Conservation (phyloP, 2,888 invertebrate genomes). For the Phengaris alcon region DNA sequence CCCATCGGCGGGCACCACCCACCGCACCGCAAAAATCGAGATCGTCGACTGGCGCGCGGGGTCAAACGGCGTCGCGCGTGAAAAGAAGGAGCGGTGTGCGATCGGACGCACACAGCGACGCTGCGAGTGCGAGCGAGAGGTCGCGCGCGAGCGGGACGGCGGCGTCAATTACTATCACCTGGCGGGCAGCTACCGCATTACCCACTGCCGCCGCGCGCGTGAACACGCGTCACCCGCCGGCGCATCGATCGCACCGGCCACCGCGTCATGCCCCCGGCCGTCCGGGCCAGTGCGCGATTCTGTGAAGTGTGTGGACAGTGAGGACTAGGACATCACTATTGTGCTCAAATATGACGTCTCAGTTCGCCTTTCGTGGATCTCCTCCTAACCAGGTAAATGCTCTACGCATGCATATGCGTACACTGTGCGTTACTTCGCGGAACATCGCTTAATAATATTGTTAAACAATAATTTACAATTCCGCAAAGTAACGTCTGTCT, state of each 20-base stretch:
- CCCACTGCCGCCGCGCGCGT: slow-evolving; percentile 80
- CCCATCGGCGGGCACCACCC: slow-evolving; percentile 81
- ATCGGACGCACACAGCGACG: slow-evolving; percentile 57
- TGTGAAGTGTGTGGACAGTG: slow-evolving; percentile 76
- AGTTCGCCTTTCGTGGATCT: slow-evolving; percentile 77
- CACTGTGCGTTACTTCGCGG: slow-evolving; percentile 31
- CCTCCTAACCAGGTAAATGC: slow-evolving; percentile 73
- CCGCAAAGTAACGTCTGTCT: not conserved
- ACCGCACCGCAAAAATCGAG: slow-evolving; percentile 83
- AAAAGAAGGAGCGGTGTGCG: slow-evolving; percentile 76
- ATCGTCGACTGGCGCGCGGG: slow-evolving; percentile 78
- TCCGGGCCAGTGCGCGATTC: slow-evolving; percentile 54
- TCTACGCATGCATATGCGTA: not conserved
- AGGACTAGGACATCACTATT: slow-evolving; percentile 37
- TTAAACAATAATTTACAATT: not conserved
- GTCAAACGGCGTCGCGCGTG: slow-evolving; percentile 79
- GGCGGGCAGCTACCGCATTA: slow-evolving; percentile 83
- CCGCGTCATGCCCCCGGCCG: slow-evolving; percentile 46
- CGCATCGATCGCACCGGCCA: slow-evolving; percentile 52
- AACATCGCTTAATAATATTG: not conserved
- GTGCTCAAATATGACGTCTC: slow-evolving; percentile 69
- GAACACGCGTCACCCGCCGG: slow-evolving; percentile 66
- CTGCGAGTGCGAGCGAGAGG: slow-evolving; percentile 73
- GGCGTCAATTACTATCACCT: slow-evolving; percentile 81
- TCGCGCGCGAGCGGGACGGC: slow-evolving; percentile 68